A percentile compares a stretch with the other conserved stretches of the same genome.
Conservation (phyloP, 1,140 invertebrate species). For the Dolichoris vasculosae region DNA sequence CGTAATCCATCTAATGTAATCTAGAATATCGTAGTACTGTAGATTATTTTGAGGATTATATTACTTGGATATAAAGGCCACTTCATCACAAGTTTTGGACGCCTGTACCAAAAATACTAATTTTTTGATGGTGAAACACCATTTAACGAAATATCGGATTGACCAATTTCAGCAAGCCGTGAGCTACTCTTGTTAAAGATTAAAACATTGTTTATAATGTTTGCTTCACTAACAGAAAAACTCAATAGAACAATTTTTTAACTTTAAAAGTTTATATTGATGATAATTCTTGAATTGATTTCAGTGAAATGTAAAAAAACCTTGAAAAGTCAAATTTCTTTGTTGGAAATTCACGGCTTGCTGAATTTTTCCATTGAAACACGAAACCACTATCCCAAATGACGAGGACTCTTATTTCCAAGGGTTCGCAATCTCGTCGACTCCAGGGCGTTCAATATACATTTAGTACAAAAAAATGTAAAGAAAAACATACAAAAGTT, state of each 20-base stretch:
- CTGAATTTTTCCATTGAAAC: slow-evolving; percentile 34
- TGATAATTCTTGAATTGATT: background rate
- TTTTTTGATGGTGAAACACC: slow-evolving; percentile 11
- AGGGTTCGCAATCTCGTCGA: background rate
- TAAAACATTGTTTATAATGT: background rate
- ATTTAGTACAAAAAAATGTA: slow-evolving; percentile 46
- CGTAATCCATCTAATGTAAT: background rate
- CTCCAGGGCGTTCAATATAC: slow-evolving; percentile 19
- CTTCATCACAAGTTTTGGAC: background rate
- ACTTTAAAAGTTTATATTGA: slow-evolving; percentile 9
- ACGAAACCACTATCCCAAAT: background rate
- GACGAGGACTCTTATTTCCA: background rate
- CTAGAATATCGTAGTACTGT: background rate
- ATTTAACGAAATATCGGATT: slow-evolving; percentile 36
- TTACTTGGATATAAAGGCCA: background rate
- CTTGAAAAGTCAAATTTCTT: background rate
- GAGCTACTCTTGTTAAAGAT: background rate
- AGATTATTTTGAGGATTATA: slow-evolving; percentile 1
- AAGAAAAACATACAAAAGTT: slow-evolving; percentile 18
- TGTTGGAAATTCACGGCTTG: background rate
- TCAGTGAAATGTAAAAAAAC: background rate
- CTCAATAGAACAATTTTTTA: background rate
- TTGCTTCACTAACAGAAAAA: background rate
- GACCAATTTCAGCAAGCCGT: slow-evolving; percentile 7
- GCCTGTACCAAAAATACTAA: slow-evolving; percentile 1